Evolutionary conservation across 2,113 vertebrate species (phyloP).

Genomic region (Martes martes): DNA sequence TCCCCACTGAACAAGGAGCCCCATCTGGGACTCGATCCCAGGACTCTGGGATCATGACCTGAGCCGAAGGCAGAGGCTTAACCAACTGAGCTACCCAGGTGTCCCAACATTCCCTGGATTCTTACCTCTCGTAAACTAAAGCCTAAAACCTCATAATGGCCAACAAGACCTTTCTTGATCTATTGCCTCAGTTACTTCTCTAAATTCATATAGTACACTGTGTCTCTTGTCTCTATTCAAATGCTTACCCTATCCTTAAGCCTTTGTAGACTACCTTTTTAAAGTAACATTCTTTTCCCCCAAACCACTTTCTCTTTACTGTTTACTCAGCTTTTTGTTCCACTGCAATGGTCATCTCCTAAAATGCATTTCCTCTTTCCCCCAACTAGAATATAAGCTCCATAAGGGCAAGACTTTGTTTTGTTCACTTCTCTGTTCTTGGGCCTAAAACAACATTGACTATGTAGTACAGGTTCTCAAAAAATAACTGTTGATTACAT

Average conservation of each 20-base stretch:
- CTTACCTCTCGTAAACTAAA: neutral
- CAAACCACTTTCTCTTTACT: neutral
- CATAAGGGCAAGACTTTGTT: neutral
- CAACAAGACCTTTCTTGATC: neutral
- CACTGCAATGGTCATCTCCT: neutral
- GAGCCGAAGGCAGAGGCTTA: too few species aligned
- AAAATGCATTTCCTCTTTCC: neutral
- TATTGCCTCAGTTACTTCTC: neutral
- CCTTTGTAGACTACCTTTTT: neutral
- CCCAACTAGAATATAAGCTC: neutral
- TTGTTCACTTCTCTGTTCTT: neutral
- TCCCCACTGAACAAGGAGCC: too few species aligned
- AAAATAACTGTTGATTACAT: neutral
- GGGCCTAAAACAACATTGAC: neutral
- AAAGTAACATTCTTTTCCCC: neutral
- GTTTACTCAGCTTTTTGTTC: neutral
- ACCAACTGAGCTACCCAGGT: too few species aligned
- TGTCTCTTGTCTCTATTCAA: neutral
- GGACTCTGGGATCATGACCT: too few species aligned
- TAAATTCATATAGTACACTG: too few species aligned
- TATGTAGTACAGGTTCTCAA: neutral
- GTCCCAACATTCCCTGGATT: neutral
- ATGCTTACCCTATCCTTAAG: neutral
- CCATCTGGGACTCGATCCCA: too few species aligned
- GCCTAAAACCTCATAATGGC: neutral